Base-by-base conservation (phyloP, 2,888 invertebrate genomes). In the Ashinkailepas kermadecensis region DNA sequence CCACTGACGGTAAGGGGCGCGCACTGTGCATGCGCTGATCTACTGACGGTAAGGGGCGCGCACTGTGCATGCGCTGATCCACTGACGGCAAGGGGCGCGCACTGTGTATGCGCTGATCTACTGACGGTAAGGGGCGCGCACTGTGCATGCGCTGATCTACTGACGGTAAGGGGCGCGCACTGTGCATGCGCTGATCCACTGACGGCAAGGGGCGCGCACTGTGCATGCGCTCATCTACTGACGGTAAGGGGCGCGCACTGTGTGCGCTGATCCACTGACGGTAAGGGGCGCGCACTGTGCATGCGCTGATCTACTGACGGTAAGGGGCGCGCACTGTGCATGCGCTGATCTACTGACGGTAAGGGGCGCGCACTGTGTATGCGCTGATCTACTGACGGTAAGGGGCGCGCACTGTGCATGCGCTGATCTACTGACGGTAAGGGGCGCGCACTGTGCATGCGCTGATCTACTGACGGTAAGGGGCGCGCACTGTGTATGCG, bases 221-320 rank as follows among this genome's bases (percentile, higher is more conserved):
- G n/a, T n/a, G n/a, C n/a, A n/a, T n/a, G n/a, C n/a, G n/a, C n/a
- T n/a, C n/a, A n/a, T n/a, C n/a, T n/a, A 82, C 89, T 97, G 84
- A 88, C 90, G 85, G 93, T 92, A 88, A 87, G 87, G 84, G 15
- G 9, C 6, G 15, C 59, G 59, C 11, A 1, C 11, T 59, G 59
- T 59, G 7, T n/a, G n/a, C 59, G 12, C 11, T 59, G 59, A 39
- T 39, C 59, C 59, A 15, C 59, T 59, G 12, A 13, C 59, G 59
- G 59, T 59, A 15, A 59, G 59, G 59, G 15, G 4, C n/a, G n/a
- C n/a, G n/a, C n/a, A n/a, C n/a, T n/a, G n/a, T n/a, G n/a, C 15
- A 15, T 59, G 7, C 12, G 15, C 59, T 15, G 15, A 13, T 11
- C 15, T 7, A 15, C 59, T 7, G 7, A 59, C 59, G 59, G 59